Evolutionary conservation across 2,888 invertebrate species (phyloP), one percentile per base, ranked within the genome.

Genomic region (Graphium colonna): DNA sequence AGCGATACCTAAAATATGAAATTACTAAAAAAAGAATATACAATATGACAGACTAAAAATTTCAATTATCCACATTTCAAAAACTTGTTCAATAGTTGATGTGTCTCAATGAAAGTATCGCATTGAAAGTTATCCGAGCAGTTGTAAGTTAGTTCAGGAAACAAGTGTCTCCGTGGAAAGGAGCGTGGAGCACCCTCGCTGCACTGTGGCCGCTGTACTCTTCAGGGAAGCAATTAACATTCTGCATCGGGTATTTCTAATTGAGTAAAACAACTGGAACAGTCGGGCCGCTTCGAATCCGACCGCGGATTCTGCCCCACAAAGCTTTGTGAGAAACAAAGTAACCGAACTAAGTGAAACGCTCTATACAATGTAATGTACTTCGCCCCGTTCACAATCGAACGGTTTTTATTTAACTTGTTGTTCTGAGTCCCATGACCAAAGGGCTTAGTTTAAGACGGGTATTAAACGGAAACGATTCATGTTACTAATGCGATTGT

Each of bases 261-360:
- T 71, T 65, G 73, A 75, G 77, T 72, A 76, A 73, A 69, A 71
- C 73, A 72, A 68, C 66, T 66, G 60, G 55, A 65, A 63, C 59
- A 57, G 58, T 53, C 59, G 61, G 52, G 51, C 42, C 54, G 47
- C 48, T 53, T 53, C 46, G 59, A 61, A 63, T 56, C 55, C 55
- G 60, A 26, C 33, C 43, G 52, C 59, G 59, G 60, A 61, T 47
- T 49, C 16, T 12, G 12, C 18, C 18, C 12, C 36, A 16, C 44
- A 45, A 44, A 44, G 51, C 38, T 28, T 31, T 18, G 18, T 15
- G 28, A 17, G 38, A 15, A 16, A 44, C 26, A 31, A 26, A 39
- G 13, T 28, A 28, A 39, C 12, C 13, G 31, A 42, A 31, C 42
- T 10, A 13, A 44, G 44, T 12, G 28, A 48, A 17, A 16, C 21